phyloP scores from a whole-genome alignment of 1,140 invertebrate species.

The Papilio polyxenes region DNA sequence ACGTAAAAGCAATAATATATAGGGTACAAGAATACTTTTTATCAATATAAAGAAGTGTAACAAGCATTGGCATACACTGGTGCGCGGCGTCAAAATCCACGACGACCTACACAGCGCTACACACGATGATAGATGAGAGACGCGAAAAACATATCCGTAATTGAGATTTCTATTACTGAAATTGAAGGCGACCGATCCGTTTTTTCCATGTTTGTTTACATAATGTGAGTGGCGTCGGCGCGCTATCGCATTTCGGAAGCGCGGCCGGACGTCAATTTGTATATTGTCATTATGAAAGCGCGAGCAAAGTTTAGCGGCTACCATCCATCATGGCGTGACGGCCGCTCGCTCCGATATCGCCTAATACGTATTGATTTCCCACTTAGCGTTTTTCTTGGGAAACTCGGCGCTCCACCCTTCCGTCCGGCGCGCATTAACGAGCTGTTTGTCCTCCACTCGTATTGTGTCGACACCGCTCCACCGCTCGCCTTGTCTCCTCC shows the following conservation, averaged over 20 bases:
- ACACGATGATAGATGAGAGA: conserved; percentile 71
- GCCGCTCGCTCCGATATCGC: conserved; percentile 75
- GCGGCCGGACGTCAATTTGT: conserved; percentile 78
- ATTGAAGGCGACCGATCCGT: conserved; percentile 71
- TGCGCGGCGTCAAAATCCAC: conserved; percentile 35
- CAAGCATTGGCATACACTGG: conserved; percentile 27
- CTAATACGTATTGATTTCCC: conserved; percentile 81
- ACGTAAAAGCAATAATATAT: background rate
- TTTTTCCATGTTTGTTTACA: conserved; percentile 77
- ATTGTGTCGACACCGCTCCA: conserved; percentile 44
- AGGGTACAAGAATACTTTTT: background rate
- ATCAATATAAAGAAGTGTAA: background rate
- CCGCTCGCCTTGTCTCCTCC: conserved; percentile 41
- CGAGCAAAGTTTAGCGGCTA: conserved; percentile 74
- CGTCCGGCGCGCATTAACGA: conserved; percentile 72
- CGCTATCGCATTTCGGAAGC: conserved; percentile 77
- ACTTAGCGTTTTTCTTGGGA: conserved; percentile 79
- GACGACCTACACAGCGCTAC: conserved; percentile 37
- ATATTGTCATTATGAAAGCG: conserved; percentile 79
- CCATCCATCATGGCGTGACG: conserved; percentile 78
- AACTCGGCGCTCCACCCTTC: conserved; percentile 76
- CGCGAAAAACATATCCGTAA: conserved; percentile 75
- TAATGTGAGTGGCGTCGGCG: conserved; percentile 75
- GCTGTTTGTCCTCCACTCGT: conserved; percentile 77
- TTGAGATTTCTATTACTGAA: conserved; percentile 80